phyloP scores from a whole-genome alignment of 1,140 invertebrate species.

The Platyscapa corneri region DNA sequence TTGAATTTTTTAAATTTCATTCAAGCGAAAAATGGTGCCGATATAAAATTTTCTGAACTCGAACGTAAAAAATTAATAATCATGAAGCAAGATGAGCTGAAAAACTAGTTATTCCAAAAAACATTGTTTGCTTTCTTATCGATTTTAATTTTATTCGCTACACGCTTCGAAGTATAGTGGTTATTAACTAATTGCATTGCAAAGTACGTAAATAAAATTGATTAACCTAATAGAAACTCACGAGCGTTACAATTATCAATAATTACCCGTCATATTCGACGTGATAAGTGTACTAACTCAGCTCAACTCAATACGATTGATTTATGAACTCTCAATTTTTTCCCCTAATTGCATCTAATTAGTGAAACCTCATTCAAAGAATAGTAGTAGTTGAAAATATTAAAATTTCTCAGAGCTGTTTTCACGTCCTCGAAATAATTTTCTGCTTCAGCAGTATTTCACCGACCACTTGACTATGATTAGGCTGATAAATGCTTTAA shows the following conservation, averaged over 20 bases:
- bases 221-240: background rate
- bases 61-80: background rate
- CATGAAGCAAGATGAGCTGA: too few relatives aligned
- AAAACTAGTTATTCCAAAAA: too few relatives aligned
- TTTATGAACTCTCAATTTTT: constrained; percentile 31
- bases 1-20: too few relatives aligned
- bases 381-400: background rate
- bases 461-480: too few relatives aligned
- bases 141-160: too few relatives aligned
- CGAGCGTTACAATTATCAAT: constrained; percentile 32
- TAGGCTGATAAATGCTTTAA: constrained; percentile 1
- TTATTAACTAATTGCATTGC: constrained; percentile 13
- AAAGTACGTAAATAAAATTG: constrained; percentile 10
- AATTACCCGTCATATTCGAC: constrained; percentile 48
- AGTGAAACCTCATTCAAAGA: constrained; percentile 18
- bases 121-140: too few relatives aligned
- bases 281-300: constrained; percentile 38
- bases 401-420: background rate
- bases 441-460: background rate
- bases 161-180: background rate
- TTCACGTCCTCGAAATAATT: constrained; percentile 18
- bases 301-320: constrained; percentile 12
- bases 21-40: too few relatives aligned
- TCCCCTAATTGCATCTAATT: constrained; percentile 24
- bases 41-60: background rate